A percentile compares a stretch with the other conserved stretches of the same genome.
Evolutionary conservation across 2,888 invertebrate species (phyloP).

Genomic region (Mylabris sibirica): DNA sequence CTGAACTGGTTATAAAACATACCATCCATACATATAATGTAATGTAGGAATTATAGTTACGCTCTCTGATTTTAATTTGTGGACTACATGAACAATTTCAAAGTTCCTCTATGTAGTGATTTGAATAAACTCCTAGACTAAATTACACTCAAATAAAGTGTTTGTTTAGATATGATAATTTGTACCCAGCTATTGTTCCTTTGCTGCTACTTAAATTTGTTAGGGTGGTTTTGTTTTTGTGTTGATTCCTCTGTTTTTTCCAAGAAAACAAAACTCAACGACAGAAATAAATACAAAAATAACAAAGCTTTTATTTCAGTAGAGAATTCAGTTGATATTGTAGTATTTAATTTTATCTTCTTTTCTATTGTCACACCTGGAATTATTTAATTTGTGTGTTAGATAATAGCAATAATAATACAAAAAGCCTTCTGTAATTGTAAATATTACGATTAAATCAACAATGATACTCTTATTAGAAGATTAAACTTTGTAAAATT

Average conservation of each 20-base stretch:
- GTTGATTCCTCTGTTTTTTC: not conserved
- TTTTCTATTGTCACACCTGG: not conserved
- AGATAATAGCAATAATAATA: not conserved
- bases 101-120: not conserved
- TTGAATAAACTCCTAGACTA: not conserved
- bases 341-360: not conserved
- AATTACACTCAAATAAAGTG: not conserved
- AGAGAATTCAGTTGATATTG: not conserved
- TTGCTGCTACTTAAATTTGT: not conserved
- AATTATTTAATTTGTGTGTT: not conserved
- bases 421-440: not conserved
- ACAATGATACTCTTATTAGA: not conserved
- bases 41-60: not conserved
- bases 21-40: not conserved
- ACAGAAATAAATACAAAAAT: not conserved
- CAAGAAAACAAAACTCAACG: not conserved
- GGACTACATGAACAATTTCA: not conserved
- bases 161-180: not conserved
- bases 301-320: not conserved
- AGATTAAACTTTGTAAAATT: not conserved
- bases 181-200: not conserved
- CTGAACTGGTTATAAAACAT: not conserved
- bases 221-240: not conserved
- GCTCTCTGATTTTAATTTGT: not conserved
- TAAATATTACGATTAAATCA: conserved; percentile 5